Percentiles rank a stretch among this genome's conserved stretches.
These are phyloP conservation scores for Promerops cafer DNA, from an alignment of 2,113 vertebrate genomes.

Conservation along the genomic window DNA sequence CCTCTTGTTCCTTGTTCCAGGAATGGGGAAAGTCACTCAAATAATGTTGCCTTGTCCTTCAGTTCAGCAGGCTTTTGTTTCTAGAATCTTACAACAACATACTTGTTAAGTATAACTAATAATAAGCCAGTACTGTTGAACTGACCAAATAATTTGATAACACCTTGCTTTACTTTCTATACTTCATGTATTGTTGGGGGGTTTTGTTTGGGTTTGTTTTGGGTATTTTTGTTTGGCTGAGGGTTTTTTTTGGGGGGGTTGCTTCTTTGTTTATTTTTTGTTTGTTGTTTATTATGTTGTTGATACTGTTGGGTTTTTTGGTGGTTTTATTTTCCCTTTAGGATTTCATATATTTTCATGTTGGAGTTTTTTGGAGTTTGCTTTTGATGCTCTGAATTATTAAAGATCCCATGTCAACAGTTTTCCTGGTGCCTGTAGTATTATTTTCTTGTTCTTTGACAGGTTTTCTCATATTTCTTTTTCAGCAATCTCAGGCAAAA, in stretches of 20 bases:
- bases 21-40: background rate
- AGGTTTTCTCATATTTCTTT: background rate
- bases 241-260: rapidly evolving
- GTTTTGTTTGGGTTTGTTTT: background rate
- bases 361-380: background rate
- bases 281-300: background rate
- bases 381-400: background rate
- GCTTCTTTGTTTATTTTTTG: background rate
- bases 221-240: background rate
- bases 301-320: rapidly evolving
- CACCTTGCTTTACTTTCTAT: background rate
- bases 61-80: background rate
- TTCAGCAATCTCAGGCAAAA: background rate
- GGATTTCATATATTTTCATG: background rate
- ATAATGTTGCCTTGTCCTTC: background rate
- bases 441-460: background rate
- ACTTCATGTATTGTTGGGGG: rapidly evolving
- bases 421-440: background rate
- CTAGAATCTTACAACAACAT: background rate
- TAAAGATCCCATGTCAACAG: background rate
- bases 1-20: background rate
- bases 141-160: background rate
- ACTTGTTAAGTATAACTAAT: background rate
- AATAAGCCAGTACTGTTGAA: background rate
- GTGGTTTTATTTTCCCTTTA: background rate